Evolutionary conservation across 2,888 invertebrate genomes (phyloP).

Genomic region (Matsumyia berberina): DNA sequence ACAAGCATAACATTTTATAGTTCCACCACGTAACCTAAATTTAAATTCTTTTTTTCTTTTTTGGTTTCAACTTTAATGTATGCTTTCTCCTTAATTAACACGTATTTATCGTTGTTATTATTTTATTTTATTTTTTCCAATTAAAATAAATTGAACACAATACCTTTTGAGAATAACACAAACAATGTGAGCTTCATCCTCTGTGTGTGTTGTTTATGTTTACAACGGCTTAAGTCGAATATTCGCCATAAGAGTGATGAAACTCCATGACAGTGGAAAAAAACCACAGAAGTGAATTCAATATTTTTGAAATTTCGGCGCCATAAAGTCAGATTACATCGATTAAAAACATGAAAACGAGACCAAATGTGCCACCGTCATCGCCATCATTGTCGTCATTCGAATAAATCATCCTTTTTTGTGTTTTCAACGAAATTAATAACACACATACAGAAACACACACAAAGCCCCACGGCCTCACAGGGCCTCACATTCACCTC

Average conservation of each 20-base stretch:
- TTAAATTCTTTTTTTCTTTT: not conserved
- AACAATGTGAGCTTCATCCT: not conserved
- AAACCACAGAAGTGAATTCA: not conserved
- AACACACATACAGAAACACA: conserved; percentile 39
- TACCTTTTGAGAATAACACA: not conserved
- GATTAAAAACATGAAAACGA: conserved; percentile 50
- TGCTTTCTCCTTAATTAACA: conserved; percentile 18
- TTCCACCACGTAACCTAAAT: too few relatives aligned
- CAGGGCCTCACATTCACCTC: too few relatives aligned
- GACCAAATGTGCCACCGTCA: conserved; percentile 54
- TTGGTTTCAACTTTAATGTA: not conserved
- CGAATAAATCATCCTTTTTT: conserved; percentile 61
- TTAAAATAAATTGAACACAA: conserved; percentile 25
- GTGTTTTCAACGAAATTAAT: conserved; percentile 48
- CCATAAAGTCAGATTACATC: conserved; percentile 55
- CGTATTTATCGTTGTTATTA: not conserved
- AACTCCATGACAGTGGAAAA: not conserved
- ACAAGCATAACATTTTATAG: not conserved
- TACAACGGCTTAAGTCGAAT: conserved; percentile 11
- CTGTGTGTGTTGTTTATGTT: conserved; percentile 14
- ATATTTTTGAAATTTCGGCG: conserved; percentile 42
- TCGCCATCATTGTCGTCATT: conserved; percentile 28
- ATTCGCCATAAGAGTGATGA: conserved; percentile 1
- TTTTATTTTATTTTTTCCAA: conserved; percentile 18
- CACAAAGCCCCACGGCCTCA: conserved; percentile 2